phyloP scores from a whole-genome alignment of 2,113 vertebrate genomes.

The Paramisgurnus dabryanus region DNA sequence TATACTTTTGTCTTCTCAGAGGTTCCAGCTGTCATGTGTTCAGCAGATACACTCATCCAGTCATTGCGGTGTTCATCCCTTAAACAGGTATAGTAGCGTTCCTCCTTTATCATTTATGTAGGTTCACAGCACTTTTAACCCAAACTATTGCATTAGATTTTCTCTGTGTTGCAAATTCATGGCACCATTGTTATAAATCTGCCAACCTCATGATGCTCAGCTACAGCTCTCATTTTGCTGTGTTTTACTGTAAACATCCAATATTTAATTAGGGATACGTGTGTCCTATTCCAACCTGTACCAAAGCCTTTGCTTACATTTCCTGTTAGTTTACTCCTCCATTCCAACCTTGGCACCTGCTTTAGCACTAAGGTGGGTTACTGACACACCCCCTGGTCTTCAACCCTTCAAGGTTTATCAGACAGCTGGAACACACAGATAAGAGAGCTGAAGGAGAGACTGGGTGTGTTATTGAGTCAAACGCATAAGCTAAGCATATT shows the following conservation, averaged over 20 bases:
- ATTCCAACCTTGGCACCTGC: constrained; percentile 22
- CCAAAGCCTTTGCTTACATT: not conserved
- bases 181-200: not conserved
- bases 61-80: constrained; percentile 52
- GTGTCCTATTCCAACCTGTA: not conserved
- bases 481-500: constrained; percentile 12
- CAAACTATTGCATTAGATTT: not conserved
- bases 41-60: constrained; percentile 62
- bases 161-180: not conserved
- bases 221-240: not conserved
- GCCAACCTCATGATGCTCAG: no score
- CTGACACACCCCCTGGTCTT: constrained; percentile 1
- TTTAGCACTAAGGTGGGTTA: constrained; percentile 9
- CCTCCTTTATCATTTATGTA: constrained; percentile 43
- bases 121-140: not conserved
- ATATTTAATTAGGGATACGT: no score
- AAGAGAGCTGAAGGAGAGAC: constrained; percentile 37
- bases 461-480: not conserved
- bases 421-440: constrained; percentile 51
- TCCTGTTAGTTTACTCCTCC: not conserved
- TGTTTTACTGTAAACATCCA: not conserved
- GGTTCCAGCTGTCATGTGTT: constrained; percentile 43
- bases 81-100: constrained; percentile 60
- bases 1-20: constrained; percentile 49
- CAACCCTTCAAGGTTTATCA: constrained; percentile 41